Evolutionary conservation across 1,140 invertebrate species (phyloP).

Genomic region (Atopsyche davidsoni): DNA sequence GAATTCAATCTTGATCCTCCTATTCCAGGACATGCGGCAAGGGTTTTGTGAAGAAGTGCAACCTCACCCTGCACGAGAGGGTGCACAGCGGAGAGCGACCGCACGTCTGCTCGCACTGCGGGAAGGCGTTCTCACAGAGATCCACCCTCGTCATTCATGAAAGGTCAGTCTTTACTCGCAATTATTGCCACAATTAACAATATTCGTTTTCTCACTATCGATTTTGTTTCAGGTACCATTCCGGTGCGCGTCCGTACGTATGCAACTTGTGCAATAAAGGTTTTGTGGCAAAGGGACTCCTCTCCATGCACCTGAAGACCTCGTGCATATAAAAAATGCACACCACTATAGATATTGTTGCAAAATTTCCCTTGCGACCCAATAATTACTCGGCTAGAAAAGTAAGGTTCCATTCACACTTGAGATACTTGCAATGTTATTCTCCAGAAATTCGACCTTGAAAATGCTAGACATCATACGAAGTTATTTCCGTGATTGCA

Average conservation of each 20-base stretch:
- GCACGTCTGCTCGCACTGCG: slow-evolving; percentile 60
- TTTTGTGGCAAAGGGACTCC: slow-evolving; percentile 55
- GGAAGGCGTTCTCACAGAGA: slow-evolving; percentile 72
- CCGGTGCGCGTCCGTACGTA: slow-evolving; percentile 68
- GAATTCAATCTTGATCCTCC: slow-evolving; percentile 31
- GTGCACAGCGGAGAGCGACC: slow-evolving; percentile 61
- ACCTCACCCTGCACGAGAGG: slow-evolving; percentile 55
- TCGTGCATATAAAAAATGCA: slow-evolving; percentile 36
- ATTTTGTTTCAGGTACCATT: slow-evolving; percentile 52
- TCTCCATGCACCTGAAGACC: slow-evolving; percentile 56
- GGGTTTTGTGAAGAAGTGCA: slow-evolving; percentile 57
- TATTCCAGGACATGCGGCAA: slow-evolving; percentile 53
- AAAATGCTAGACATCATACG: too few relatives aligned
- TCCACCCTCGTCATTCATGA: slow-evolving; percentile 68
- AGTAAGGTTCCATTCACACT: too few relatives aligned
- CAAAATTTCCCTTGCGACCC: too few relatives aligned
- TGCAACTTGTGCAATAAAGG: slow-evolving; percentile 63
- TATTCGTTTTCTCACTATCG: background rate
- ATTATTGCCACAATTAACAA: background rate
- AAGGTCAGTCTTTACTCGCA: slow-evolving; percentile 34
- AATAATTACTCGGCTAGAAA: too few relatives aligned
- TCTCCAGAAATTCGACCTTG: too few relatives aligned
- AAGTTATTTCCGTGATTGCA: too few relatives aligned
- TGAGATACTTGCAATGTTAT: too few relatives aligned
- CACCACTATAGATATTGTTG: too few relatives aligned